Conservation (phyloP, 2,113 vertebrate genomes). For the Dasyurus viverrinus region DNA sequence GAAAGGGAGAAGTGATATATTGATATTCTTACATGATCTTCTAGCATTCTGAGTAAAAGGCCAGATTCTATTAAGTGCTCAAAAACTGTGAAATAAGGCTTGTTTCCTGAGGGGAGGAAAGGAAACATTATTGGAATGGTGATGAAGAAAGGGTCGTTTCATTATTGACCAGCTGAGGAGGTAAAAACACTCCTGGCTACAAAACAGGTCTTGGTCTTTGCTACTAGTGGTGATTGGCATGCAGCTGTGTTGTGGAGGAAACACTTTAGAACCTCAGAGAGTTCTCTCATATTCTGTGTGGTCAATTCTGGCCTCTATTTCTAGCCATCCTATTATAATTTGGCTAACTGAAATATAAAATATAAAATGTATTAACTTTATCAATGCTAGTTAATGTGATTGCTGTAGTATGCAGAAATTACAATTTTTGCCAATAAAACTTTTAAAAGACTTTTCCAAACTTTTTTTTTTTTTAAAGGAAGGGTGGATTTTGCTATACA, state of each 20-base stretch:
- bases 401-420: not conserved
- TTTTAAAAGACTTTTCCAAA: slow-evolving; percentile 36
- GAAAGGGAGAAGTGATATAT: not conserved
- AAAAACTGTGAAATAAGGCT: slow-evolving; percentile 31
- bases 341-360: not conserved
- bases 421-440: slow-evolving; percentile 33
- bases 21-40: not conserved
- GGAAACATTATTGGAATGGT: not conserved
- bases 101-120: not conserved
- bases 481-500: not conserved
- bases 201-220: not conserved
- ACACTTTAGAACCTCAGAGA: not conserved
- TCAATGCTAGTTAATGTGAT: not conserved
- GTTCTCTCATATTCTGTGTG: not conserved
- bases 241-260: not conserved
- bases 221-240: not conserved
- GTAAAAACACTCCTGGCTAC: not conserved
- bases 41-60: slow-evolving; percentile 13
- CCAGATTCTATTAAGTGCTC: slow-evolving; percentile 2
- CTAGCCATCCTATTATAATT: not conserved
- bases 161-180: not conserved
- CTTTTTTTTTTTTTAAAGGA: not conserved
- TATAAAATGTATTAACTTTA: slow-evolving; percentile 1
- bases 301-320: not conserved
- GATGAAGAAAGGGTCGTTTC: not conserved